Conservation (phyloP, 1,140 invertebrate species). For the Limonius californicus region DNA sequence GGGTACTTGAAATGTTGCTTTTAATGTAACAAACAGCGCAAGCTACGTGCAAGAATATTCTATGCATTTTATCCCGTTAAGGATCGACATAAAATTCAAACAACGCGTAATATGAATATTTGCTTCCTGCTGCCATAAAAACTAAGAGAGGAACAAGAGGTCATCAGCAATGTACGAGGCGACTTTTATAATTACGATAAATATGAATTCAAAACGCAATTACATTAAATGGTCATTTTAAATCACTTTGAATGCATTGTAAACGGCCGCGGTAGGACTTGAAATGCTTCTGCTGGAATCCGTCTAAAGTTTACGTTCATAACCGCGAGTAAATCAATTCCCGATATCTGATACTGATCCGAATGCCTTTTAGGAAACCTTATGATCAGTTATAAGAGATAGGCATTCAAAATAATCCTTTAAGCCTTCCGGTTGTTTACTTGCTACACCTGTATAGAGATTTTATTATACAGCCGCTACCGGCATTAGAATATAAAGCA, state of each 20-base stretch:
- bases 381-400: not conserved
- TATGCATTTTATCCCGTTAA: no score
- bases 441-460: not conserved
- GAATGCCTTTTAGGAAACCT: not conserved
- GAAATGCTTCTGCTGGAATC: not conserved
- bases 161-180: not conserved
- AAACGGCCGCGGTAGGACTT: not conserved
- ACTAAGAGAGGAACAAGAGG: not conserved
- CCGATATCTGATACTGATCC: not conserved
- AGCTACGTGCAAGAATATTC: no score
- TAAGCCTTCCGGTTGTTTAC: not conserved
- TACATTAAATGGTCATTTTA: not conserved
- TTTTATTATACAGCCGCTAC: not conserved
- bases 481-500: not conserved
- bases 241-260: not conserved
- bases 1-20: no score
- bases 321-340: not conserved
- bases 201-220: slow-evolving; percentile 13
- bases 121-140: not conserved
- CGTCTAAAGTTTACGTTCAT: not conserved
- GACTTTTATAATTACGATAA: slow-evolving; percentile 10
- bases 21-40: no score
- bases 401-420: not conserved
- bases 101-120: no score
- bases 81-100: no score